Percentiles rank a stretch among this genome's conserved stretches.
Evolutionary conservation across 2,888 invertebrate genomes (phyloP).

Genomic region (Agriopis aurantiaria): DNA sequence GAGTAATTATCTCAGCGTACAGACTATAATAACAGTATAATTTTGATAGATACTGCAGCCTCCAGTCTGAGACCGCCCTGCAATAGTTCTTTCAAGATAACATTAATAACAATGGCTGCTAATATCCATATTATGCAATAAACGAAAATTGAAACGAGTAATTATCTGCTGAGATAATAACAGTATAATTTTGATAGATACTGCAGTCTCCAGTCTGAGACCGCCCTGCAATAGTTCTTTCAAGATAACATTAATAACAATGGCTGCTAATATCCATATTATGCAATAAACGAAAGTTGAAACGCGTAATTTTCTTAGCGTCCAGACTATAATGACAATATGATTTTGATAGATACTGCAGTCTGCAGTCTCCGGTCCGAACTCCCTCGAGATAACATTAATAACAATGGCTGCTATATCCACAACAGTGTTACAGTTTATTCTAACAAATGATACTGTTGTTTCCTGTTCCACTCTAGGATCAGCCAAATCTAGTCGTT

Average conservation of each 20-base stretch:
- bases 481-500: slow-evolving; percentile 63
- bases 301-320: no score
- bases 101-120: slow-evolving; percentile 53
- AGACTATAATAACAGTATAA: background rate
- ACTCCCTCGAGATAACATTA: slow-evolving; percentile 44
- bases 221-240: background rate
- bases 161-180: no score
- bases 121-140: no score
- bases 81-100: slow-evolving; percentile 34
- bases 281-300: no score
- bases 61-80: background rate
- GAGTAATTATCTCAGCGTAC: no score
- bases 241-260: slow-evolving; percentile 51
- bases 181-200: background rate
- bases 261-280: slow-evolving; percentile 53
- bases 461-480: slow-evolving; percentile 51
- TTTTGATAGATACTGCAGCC: background rate
- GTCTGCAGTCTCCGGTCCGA: background rate
- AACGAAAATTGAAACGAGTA: no score
- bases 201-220: background rate
- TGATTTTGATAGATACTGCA: background rate
- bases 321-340: background rate
- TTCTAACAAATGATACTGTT: slow-evolving; percentile 70
- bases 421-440: slow-evolving; percentile 63
- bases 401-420: slow-evolving; percentile 55